Conservation (phyloP, 2,797 vertebrate species). For the Lerista edwardsae region DNA sequence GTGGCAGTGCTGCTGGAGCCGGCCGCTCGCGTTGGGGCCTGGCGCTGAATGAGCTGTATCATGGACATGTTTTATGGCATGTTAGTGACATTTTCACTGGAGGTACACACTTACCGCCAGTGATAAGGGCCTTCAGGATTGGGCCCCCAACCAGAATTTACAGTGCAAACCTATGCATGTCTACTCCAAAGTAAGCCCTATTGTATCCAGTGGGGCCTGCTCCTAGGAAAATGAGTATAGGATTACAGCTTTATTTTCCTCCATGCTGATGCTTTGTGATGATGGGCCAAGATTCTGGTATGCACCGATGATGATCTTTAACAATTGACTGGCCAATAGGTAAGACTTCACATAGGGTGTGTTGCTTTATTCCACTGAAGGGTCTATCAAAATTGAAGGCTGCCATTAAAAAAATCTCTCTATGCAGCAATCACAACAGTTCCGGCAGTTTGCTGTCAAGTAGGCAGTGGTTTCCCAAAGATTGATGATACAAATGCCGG, state of each 20-base stretch:
- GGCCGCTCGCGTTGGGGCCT: too few species aligned
- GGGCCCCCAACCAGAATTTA: too few species aligned
- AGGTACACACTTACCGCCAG: too few species aligned
- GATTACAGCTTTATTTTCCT: conserved; percentile 8
- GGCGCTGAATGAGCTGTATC: too few species aligned
- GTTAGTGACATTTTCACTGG: too few species aligned
- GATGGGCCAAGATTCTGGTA: not conserved
- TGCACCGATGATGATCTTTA: conserved; percentile 11
- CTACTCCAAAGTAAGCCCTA: too few species aligned
- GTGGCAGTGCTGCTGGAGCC: too few species aligned
- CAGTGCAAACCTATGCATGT: too few species aligned
- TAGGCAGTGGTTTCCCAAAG: conserved; percentile 42
- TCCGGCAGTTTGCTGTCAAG: conserved; percentile 66
- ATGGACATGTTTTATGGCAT: too few species aligned
- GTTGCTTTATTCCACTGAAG: conserved; percentile 34
- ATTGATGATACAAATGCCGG: conserved; percentile 54
- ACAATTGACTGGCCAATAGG: conserved; percentile 38
- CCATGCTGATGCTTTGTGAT: not conserved
- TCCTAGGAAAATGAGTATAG: too few species aligned
- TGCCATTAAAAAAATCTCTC: conserved; percentile 58
- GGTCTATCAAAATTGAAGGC: conserved; percentile 14
- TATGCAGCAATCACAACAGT: conserved; percentile 45
- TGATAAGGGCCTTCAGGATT: too few species aligned
- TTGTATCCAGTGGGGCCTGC: too few species aligned
- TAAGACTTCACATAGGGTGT: conserved; percentile 27